Base-by-base conservation (phyloP, 2,888 invertebrate genomes). In the Xestia xanthographa region DNA sequence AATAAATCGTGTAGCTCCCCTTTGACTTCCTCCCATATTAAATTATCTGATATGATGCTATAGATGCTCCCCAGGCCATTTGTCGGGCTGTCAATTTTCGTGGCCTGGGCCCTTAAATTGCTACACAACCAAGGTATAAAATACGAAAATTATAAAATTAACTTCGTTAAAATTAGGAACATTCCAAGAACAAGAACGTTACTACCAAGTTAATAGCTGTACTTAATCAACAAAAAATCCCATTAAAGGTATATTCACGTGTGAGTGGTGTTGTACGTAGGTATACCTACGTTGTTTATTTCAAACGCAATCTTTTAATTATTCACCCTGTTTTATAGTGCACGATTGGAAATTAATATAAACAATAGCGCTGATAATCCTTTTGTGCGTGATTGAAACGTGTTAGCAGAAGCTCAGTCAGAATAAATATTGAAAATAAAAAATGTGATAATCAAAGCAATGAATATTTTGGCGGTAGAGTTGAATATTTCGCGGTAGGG, bases 221-320 rank as follows among this genome's bases (percentile, higher is more conserved):
- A 79, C 80, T 84, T 84, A 84, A 70, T 84, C 80, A 73, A 45
- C 38, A 63, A 69, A 72, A 43, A 84, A 84, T 67, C 38, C 63
- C 43, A 73, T 79, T 66, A 60, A 45, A 70, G 63, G 22, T 63
- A 67, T 60, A 70, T 58, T 84, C 56, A 22, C 62, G 26, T 79
- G 48, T 70, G 17, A n/a, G n/a, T n/a, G n/a, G n/a, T n/a, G n/a
- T n/a, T n/a, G n/a, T n/a, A n/a, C n/a, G n/a, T n/a, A n/a, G n/a
- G n/a, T n/a, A n/a, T 43, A 26, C 56, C 43, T 38, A 45, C 45
- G 45, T 29, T 45, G 66, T 82, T 79, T 41, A 53, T 66, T 62
- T 56, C 2, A 34, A 53, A n/a, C 48, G 17, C 22, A 77, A 22
- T 29, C 34, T 60, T 53, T 66, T 63, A 45, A 58, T 68, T 29